These are phyloP conservation scores for Coelopa pilipes DNA, from an alignment of 2,888 invertebrate genomes.

Conservation along the genomic window DNA sequence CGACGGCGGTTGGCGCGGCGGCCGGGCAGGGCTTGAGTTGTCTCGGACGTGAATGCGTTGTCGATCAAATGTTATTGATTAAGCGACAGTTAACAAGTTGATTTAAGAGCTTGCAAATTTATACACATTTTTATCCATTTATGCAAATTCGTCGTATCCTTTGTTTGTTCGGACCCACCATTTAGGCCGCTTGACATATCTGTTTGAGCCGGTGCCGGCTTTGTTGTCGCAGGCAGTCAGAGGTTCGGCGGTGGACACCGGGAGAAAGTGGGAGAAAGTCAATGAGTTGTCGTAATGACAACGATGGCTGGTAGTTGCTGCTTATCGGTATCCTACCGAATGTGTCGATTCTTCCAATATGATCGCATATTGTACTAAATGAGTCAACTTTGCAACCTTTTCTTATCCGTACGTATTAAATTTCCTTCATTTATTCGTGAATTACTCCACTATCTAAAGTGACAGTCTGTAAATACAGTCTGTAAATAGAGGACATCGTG, in stretches of 20 bases:
- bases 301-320: no score
- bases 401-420: no score
- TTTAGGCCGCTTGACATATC: slow-evolving; percentile 27
- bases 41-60: neutral
- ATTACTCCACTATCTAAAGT: no score
- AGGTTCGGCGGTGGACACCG: no score
- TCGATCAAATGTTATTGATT: slow-evolving; percentile 45
- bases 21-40: neutral
- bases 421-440: no score
- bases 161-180: slow-evolving; percentile 21
- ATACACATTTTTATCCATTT: slow-evolving; percentile 13
- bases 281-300: neutral
- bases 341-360: no score
- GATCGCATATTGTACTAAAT: no score
- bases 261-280: slow-evolving; percentile 9
- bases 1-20: neutral
- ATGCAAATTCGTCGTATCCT: slow-evolving; percentile 16
- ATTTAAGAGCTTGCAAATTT: slow-evolving; percentile 45
- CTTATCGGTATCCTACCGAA: no score
- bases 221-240: no score
- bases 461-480: no score
- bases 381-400: no score
- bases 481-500: no score
- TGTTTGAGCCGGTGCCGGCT: neutral
- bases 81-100: slow-evolving; percentile 45